A percentile compares a stretch with the other conserved stretches of the same genome.
Conservation (phyloP, 2,113 vertebrate genomes). For the Seriola aureovittata region DNA sequence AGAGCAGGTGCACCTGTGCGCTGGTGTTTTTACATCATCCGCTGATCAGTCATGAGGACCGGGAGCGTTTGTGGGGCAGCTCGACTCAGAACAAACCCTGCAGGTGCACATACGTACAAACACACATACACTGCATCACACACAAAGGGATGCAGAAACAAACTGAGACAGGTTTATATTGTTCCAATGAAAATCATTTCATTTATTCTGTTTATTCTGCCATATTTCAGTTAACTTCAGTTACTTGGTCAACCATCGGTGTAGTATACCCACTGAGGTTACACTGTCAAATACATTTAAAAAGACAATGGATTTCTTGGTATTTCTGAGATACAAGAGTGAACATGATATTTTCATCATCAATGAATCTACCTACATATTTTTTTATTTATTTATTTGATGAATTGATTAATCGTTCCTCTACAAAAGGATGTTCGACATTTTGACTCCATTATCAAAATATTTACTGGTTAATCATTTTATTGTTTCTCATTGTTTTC, state of each 20-base stretch:
- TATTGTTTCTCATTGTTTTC: too few species aligned
- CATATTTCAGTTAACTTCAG: not conserved
- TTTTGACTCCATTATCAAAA: too few species aligned
- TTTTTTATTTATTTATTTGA: too few species aligned
- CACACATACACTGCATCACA: slow-evolving; percentile 1
- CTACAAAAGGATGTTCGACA: too few species aligned
- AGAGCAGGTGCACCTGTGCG: slow-evolving; percentile 75
- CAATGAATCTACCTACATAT: too few species aligned
- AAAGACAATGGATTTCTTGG: not conserved
- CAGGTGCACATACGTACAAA: slow-evolving; percentile 47
- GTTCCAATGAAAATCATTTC: not conserved
- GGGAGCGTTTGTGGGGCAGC: slow-evolving; percentile 66
- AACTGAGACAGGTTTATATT: slow-evolving; percentile 8
- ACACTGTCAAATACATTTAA: not conserved
- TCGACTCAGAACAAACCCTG: slow-evolving; percentile 39
- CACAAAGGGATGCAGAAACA: slow-evolving; percentile 29
- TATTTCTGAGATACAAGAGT: not conserved
- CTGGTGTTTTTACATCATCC: slow-evolving; percentile 63
- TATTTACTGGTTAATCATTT: too few species aligned
- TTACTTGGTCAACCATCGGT: not conserved
- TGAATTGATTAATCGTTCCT: too few species aligned
- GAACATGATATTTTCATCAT: too few species aligned
- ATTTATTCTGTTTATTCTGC: not conserved
- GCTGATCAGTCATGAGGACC: slow-evolving; percentile 70
- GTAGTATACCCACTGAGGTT: not conserved